Evolutionary conservation across 2,888 invertebrate genomes (phyloP), one percentile per base, ranked within the genome.

Genomic region (Capitulum mitella): DNA sequence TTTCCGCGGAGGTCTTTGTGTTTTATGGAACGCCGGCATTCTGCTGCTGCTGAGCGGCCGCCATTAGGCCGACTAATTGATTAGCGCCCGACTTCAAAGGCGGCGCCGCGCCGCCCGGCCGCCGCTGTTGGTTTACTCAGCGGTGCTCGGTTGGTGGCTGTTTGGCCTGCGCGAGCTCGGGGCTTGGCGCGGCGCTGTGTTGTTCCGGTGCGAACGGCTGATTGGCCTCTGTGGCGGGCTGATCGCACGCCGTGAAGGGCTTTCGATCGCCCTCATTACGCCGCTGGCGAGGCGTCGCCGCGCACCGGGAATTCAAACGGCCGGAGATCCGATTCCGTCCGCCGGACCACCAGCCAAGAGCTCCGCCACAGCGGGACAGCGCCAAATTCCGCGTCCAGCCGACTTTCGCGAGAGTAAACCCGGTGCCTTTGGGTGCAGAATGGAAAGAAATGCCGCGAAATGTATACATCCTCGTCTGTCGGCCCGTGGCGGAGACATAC

Each of bases 41-140:
- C 34, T 14, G 70, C 22, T 5, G 22, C 22, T 8, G 70, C 37
- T 22, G 37, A 2, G 6, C 6, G 37, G 1, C 70, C 5, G 22
- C 37, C 70, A 70, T 70, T 70, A 70, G 70, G 3, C 37, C 1
- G 70, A 19, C 70, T 70, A 70, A 70, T 70, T 70, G 70, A 70
- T 70, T 37, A 34, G 70, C 22, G 70, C 70, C 37, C 34, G 22
- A 37, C 70, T 70, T 70, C 70, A 70, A 70, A 70, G 70, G 22
- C 8, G 22, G 5, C 54, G n/a, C 54, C 54, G 54, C 54, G n/a
- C 26, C 54, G n/a, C 51, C n/a, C 26, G n/a, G 70, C 70, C 37
- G 70, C 37, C 22, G 1, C 26, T 37, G 70, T 37, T 37, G 8
- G 70, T 70, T 70, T 37, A 70, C 70, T 26, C 64, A 12, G 61